These are phyloP conservation scores for Cancer borealis DNA, from an alignment of 2,888 invertebrate species.

Conservation along the genomic window DNA sequence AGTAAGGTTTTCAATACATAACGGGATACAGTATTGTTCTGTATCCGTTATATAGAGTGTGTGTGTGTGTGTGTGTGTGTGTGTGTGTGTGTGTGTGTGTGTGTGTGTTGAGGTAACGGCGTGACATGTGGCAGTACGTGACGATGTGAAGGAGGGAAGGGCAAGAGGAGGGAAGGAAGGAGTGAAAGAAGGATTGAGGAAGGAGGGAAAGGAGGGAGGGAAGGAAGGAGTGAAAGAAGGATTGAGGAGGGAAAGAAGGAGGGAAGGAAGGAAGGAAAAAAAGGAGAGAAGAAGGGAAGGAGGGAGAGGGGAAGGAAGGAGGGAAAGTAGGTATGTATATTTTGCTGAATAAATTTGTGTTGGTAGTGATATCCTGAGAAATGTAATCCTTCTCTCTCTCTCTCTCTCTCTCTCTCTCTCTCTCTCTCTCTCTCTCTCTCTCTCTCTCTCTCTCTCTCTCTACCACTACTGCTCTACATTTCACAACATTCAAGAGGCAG, in stretches of 20 bases:
- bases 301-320: too few relatives aligned
- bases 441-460: not conserved
- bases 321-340: not conserved
- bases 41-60: not conserved
- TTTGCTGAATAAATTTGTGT: not conserved
- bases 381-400: not conserved
- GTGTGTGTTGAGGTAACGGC: not conserved
- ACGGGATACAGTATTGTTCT: too few relatives aligned
- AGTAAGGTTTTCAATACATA: too few relatives aligned
- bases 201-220: not conserved
- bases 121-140: too few relatives aligned
- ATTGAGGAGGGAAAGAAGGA: not conserved
- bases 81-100: not conserved
- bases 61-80: not conserved
- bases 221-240: not conserved
- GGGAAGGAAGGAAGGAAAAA: not conserved
- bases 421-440: not conserved
- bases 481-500: not conserved
- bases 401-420: conserved; percentile 42
- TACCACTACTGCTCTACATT: not conserved
- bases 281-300: not conserved
- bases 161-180: conserved; percentile 44
- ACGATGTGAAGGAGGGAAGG: conserved; percentile 26
- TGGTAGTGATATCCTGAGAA: not conserved
- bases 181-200: not conserved